A percentile compares a stretch with the other conserved stretches of the same genome.
These are phyloP conservation scores for Chrysolina americana DNA, from an alignment of 2,888 invertebrate species.

Conservation along the genomic window DNA sequence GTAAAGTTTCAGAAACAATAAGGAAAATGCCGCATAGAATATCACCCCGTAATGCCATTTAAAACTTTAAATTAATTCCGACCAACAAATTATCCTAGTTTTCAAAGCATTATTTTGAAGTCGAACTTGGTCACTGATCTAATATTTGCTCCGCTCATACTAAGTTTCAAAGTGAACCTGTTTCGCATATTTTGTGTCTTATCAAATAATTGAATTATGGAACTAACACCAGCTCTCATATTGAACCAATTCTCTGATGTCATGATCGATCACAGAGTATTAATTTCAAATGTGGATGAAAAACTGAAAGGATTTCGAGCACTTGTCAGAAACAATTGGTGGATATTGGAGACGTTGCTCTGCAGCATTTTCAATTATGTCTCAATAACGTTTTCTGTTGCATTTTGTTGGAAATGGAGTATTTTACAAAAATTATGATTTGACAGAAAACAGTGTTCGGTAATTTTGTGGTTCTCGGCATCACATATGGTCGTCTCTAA, in stretches of 20 bases:
- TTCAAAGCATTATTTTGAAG: neutral
- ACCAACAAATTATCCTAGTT: neutral
- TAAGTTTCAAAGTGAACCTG: conserved; percentile 37
- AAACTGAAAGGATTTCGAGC: neutral
- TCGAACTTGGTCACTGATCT: neutral
- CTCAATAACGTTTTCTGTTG: too few species aligned
- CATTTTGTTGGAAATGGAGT: too few species aligned
- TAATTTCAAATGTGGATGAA: neutral
- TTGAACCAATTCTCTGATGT: conserved; percentile 14
- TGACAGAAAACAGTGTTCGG: too few species aligned
- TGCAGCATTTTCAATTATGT: neutral
- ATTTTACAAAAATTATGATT: too few species aligned
- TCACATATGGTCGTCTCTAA: too few species aligned
- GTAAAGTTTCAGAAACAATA: too few species aligned
- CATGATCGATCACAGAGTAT: neutral
- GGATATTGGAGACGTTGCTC: neutral
- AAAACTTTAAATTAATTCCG: too few species aligned
- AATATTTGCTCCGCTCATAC: neutral
- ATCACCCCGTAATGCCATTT: too few species aligned
- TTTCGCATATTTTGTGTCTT: conserved; percentile 47
- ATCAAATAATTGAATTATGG: conserved; percentile 51
- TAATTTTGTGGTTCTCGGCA: too few species aligned
- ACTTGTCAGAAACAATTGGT: neutral
- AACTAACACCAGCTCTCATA: conserved; percentile 25
- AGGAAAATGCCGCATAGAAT: too few species aligned